Conservation (phyloP, 1,140 invertebrate genomes). For the Latrodectus geometricus region DNA sequence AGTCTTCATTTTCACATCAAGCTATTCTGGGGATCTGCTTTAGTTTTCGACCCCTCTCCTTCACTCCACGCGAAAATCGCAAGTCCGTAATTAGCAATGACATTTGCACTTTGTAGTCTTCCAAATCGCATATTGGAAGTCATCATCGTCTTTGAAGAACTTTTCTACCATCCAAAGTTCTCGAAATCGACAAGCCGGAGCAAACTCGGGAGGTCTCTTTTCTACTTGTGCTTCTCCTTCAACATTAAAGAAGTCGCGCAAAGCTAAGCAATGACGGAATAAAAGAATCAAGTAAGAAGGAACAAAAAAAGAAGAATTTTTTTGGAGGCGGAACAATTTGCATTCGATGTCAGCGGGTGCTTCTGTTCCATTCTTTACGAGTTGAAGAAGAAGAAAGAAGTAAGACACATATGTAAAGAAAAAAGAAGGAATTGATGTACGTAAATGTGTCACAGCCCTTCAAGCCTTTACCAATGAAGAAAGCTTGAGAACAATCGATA, state of each 20-base stretch:
- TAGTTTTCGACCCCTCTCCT: neutral
- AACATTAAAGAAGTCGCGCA: slow-evolving; percentile 8
- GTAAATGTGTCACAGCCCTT: slow-evolving; percentile 30
- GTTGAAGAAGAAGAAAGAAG: neutral
- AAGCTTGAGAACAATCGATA: slow-evolving; percentile 28
- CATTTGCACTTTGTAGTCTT: slow-evolving; percentile 16
- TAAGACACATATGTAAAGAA: slow-evolving; percentile 16
- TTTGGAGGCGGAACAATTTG: slow-evolving; percentile 24
- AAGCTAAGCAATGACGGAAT: neutral
- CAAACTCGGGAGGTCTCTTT: neutral
- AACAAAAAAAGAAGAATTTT: neutral
- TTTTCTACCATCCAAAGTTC: slow-evolving; percentile 3
- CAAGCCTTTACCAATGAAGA: slow-evolving; percentile 15
- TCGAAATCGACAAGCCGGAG: neutral
- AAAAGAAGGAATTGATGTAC: slow-evolving; percentile 20
- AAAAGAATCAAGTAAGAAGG: slow-evolving; percentile 8
- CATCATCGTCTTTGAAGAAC: slow-evolving; percentile 16
- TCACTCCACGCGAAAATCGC: neutral
- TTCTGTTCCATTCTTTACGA: slow-evolving; percentile 11
- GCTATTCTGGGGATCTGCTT: neutral
- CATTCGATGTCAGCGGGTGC: slow-evolving; percentile 31
- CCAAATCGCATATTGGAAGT: slow-evolving; percentile 29
- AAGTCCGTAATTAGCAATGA: slow-evolving; percentile 26
- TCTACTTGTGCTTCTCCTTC: slow-evolving; percentile 13
- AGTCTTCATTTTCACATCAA: slow-evolving; percentile 37